A percentile compares a stretch with the other conserved stretches of the same genome.
These are phyloP conservation scores for Elymnias hypermnestra DNA, from an alignment of 1,140 invertebrate species.

Conservation along the genomic window DNA sequence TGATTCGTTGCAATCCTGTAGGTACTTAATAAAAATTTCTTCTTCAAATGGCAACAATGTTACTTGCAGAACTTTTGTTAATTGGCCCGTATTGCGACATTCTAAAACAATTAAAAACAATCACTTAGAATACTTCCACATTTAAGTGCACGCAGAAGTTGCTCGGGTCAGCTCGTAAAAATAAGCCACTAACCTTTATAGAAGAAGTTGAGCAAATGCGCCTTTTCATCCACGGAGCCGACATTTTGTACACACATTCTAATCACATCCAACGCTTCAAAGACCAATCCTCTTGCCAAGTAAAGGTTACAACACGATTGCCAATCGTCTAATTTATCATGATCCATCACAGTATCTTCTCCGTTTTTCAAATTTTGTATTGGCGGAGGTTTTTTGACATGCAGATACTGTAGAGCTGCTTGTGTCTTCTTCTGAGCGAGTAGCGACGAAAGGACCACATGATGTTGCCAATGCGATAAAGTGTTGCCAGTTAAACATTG, in stretches of 20 bases:
- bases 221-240: slow-evolving; percentile 32
- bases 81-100: slow-evolving; percentile 58
- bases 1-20: slow-evolving; percentile 54
- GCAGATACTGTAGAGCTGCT: slow-evolving; percentile 40
- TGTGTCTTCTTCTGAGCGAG: slow-evolving; percentile 63
- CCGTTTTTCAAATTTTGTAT: slow-evolving; percentile 32
- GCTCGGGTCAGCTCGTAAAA: too few species aligned
- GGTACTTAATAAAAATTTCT: slow-evolving; percentile 59
- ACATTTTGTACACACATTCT: slow-evolving; percentile 50
- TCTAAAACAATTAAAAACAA: slow-evolving; percentile 26
- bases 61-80: slow-evolving; percentile 56
- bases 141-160: too few species aligned
- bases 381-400: slow-evolving; percentile 40
- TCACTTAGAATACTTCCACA: too few species aligned
- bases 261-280: slow-evolving; percentile 62
- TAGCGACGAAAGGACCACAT: slow-evolving; percentile 59
- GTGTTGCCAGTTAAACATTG: slow-evolving; percentile 60
- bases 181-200: slow-evolving; percentile 64
- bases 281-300: slow-evolving; percentile 56
- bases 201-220: slow-evolving; percentile 53
- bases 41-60: slow-evolving; percentile 57
- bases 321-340: slow-evolving; percentile 64
- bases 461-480: slow-evolving; percentile 72
- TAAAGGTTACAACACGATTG: slow-evolving; percentile 62
- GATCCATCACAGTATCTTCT: slow-evolving; percentile 27